Evolutionary conservation across 2,797 vertebrate genomes (phyloP), one percentile per base, ranked within the genome.

Genomic region (Pristis pectinata): DNA sequence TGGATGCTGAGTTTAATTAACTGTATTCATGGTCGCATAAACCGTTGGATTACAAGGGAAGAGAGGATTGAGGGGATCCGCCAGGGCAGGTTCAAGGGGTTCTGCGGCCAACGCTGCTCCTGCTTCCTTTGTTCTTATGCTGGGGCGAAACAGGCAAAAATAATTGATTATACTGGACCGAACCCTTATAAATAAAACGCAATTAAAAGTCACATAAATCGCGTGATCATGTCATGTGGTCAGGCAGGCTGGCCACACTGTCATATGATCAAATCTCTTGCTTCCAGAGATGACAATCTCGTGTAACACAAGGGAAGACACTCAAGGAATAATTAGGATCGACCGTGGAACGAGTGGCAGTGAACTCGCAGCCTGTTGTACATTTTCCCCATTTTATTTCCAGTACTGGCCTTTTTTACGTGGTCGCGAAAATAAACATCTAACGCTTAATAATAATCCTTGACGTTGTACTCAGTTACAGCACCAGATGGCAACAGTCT

Each of bases 401-500:
- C 15, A 80, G 37, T 80, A 22, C 44, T 79, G 30, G n/a, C n/a
- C 11, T 13, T 41, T 74, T 44, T 41, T 44, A 80, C 3, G 19
- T 6, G 22, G 19, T 80, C 37, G 8, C 19, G 27, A 44, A 80
- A 17, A 8, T 79, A 5, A 80, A 8, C 3, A 80, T 24, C 41
- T 44, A 80, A 22, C 24, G 41, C 41, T 22, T 41, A 41, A n/a
- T 15, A 79, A 79, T 37, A 3, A 15, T 79, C 70, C 27, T 72
- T 79, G 77, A 37, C 7, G n/a, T 0, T 79, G 77, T 79, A 91
- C 59, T 19, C 5, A 24, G 15, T 67, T 41, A 37, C 59, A 41
- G 87, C 87, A 41, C 61, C 67, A 91, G 87, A 91, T 64, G 59
- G 87, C 87, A 91, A 61, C n/a, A 89, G 85, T 61, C n/a, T 37